Evolutionary conservation across 2,888 invertebrate genomes (phyloP).

Genomic region (Cephus nigrinus): DNA sequence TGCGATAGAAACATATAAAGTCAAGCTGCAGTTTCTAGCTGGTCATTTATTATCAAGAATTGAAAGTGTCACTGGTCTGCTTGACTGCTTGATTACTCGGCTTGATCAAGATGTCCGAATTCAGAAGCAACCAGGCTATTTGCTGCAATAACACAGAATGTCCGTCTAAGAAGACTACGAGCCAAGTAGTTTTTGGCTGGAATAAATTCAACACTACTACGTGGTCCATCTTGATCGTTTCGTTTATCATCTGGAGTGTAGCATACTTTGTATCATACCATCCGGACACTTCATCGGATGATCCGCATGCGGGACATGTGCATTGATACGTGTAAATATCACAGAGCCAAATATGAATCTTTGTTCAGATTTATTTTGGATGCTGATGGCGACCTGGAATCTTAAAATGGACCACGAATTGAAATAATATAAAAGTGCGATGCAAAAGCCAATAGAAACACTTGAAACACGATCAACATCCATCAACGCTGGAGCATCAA

Average conservation of each 20-base stretch:
- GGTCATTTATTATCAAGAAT: slow-evolving; percentile 8
- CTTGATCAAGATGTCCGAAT: slow-evolving; percentile 21
- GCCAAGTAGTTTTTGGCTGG: slow-evolving; percentile 48
- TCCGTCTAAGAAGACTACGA: slow-evolving; percentile 16
- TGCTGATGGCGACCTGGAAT: not conserved
- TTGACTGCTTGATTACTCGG: not conserved
- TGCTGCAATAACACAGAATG: not conserved
- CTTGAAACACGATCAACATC: not conserved
- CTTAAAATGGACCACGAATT: not conserved
- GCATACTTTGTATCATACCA: slow-evolving; percentile 41
- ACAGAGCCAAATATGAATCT: not conserved
- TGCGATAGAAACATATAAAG: not conserved
- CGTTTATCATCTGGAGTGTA: slow-evolving; percentile 50
- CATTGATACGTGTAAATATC: not conserved
- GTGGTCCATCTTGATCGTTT: slow-evolving; percentile 32
- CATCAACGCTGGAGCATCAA: not conserved
- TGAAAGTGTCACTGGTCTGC: not conserved
- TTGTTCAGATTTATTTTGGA: not conserved
- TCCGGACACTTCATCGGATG: slow-evolving; percentile 8
- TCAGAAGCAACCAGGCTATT: slow-evolving; percentile 21
- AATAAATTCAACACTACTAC: slow-evolving; percentile 45
- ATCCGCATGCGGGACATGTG: not conserved
- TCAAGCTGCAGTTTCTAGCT: not conserved
- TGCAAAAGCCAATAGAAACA: not conserved
- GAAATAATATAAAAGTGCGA: not conserved